Percentiles rank a stretch among this genome's conserved stretches.
phyloP scores from a whole-genome alignment of 2,888 invertebrate species.

The Brassicogethes aeneus region DNA sequence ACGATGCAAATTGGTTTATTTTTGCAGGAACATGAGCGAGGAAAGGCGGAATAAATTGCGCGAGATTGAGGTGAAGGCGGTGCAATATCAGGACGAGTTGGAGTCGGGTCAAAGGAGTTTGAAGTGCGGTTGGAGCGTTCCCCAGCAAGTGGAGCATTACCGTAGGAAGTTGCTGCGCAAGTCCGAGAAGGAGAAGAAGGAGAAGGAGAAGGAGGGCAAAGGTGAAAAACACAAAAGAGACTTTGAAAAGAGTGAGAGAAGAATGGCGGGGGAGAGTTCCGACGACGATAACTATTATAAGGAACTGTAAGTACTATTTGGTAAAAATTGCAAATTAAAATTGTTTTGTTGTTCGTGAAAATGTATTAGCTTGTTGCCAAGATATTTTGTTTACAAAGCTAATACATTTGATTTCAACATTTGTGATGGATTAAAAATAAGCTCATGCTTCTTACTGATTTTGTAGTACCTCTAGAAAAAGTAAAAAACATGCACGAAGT shows the following conservation, averaged over 20 bases:
- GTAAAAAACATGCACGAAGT: constrained; percentile 40
- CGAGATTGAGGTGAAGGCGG: constrained; percentile 90
- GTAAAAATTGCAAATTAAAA: constrained; percentile 9
- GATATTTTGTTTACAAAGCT: no score
- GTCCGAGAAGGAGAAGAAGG: constrained; percentile 40
- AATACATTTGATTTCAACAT: not conserved
- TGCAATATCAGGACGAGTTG: constrained; percentile 93
- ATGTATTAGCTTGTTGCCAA: no score
- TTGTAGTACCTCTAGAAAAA: constrained; percentile 41
- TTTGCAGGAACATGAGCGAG: constrained; percentile 49
- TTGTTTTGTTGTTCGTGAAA: no score
- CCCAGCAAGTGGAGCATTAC: constrained; percentile 85
- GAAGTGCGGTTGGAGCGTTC: constrained; percentile 64
- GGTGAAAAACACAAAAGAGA: constrained; percentile 35
- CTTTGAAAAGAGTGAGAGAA: constrained; percentile 34
- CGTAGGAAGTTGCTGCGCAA: constrained; percentile 80
- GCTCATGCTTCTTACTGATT: constrained; percentile 27
- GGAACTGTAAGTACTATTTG: constrained; percentile 36
- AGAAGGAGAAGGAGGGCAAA: constrained; percentile 31
- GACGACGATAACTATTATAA: constrained; percentile 38
- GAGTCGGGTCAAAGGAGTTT: constrained; percentile 73
- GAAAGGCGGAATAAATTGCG: constrained; percentile 67
- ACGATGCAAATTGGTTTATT: no score
- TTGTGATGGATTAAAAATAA: constrained; percentile 5
- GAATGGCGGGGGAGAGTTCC: constrained; percentile 27